These are phyloP conservation scores for Benitochromis conjunctus DNA, from an alignment of 2,113 vertebrate genomes.

Conservation along the genomic window DNA sequence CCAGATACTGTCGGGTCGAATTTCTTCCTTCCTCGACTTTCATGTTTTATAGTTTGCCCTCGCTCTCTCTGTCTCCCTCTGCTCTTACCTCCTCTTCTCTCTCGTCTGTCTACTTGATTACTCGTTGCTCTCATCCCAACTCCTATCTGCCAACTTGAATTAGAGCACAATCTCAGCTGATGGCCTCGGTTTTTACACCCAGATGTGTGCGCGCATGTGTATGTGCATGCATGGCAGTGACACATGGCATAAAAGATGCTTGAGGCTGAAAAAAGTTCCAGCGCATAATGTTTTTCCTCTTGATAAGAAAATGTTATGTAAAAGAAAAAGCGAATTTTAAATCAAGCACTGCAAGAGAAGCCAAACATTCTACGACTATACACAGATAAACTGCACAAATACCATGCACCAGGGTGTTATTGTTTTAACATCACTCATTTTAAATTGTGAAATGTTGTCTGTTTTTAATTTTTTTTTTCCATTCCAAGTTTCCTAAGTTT, in stretches of 20 bases:
- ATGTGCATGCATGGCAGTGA: background rate
- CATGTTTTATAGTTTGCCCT: conserved; percentile 13
- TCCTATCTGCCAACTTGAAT: conserved; percentile 53
- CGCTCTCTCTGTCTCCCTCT: background rate
- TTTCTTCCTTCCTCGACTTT: conserved; percentile 22
- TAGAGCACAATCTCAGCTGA: conserved; percentile 30
- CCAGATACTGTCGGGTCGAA: conserved; percentile 3
- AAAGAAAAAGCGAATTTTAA: background rate
- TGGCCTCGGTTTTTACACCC: conserved; percentile 4
- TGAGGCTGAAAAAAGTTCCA: conserved; percentile 3
- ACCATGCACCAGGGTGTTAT: background rate
- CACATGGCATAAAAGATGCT: conserved; percentile 7
- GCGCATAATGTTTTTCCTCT: background rate
- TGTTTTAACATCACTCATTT: background rate
- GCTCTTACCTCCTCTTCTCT: background rate
- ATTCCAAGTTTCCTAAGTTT: background rate
- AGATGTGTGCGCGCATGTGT: background rate
- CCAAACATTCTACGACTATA: background rate
- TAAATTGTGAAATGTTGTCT: background rate
- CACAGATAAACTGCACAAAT: background rate
- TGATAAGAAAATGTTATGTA: background rate
- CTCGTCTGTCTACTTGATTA: conserved; percentile 48
- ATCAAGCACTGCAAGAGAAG: background rate
- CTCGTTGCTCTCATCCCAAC: conserved; percentile 29
- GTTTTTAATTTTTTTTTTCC: too few species aligned